Evolutionary conservation across 2,888 invertebrate genomes (phyloP).

Genomic region (Dolichopus griseipennis): DNA sequence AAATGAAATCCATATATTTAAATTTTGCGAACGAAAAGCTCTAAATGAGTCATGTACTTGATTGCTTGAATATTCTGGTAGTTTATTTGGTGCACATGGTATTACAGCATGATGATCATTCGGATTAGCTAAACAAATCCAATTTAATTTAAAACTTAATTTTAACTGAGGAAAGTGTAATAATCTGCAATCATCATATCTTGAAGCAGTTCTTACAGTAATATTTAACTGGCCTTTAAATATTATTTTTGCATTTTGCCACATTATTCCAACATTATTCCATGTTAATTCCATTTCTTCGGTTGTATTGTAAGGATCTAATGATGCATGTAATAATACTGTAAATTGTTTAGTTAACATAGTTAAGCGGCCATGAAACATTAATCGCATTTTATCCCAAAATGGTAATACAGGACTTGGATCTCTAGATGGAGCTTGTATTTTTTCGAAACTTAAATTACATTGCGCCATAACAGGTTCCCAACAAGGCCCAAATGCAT

Average conservation of each 20-base stretch:
- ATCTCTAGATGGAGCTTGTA: conserved; percentile 76
- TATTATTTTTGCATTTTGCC: conserved; percentile 88
- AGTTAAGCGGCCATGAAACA: conserved; percentile 87
- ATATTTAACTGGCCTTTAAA: conserved; percentile 87
- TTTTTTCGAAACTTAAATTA: conserved; percentile 70
- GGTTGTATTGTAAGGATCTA: conserved; percentile 97
- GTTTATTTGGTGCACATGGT: conserved; percentile 90
- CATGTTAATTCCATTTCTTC: conserved; percentile 98
- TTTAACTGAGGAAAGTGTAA: conserved; percentile 84
- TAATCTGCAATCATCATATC: conserved; percentile 95
- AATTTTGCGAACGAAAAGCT: conserved; percentile 81
- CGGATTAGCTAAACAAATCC: conserved; percentile 87
- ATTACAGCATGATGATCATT: conserved; percentile 93
- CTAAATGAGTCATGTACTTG: conserved; percentile 93
- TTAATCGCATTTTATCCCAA: conserved; percentile 92
- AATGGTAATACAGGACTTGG: conserved; percentile 90
- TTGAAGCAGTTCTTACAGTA: conserved; percentile 92
- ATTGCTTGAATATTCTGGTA: conserved; percentile 94
- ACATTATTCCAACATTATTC: conserved; percentile 87
- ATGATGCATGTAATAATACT: conserved; percentile 85
- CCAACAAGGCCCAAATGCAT: conserved; percentile 99
- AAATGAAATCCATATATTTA: conserved; percentile 67
- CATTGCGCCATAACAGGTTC: conserved; percentile 65
- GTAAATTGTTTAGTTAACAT: conserved; percentile 81
- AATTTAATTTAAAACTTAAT: conserved; percentile 72